phyloP scores from a whole-genome alignment of 1,140 invertebrate species.

The Telenomus remus region DNA sequence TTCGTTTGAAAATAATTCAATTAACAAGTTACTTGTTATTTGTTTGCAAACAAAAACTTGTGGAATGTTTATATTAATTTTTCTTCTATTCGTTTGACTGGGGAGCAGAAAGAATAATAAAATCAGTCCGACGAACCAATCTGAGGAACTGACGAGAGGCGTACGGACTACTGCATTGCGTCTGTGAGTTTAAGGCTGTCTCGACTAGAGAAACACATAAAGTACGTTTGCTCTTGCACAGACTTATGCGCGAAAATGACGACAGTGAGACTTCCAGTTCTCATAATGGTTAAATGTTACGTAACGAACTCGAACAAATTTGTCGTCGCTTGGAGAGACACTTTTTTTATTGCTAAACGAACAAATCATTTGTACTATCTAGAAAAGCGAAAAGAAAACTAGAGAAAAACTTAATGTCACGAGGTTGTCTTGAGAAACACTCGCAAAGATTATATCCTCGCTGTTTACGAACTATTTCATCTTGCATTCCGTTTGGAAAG shows the following conservation, averaged over 20 bases:
- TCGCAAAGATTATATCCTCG: constrained; percentile 1
- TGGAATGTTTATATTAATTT: no score
- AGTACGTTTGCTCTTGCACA: constrained; percentile 43
- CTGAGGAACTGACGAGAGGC: constrained; percentile 15
- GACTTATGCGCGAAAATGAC: constrained; percentile 36
- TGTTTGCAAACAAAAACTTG: no score
- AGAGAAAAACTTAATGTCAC: constrained; percentile 12
- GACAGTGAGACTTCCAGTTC: constrained; percentile 13
- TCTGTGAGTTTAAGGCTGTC: constrained; percentile 43
- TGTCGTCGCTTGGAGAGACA: background rate
- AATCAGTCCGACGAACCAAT: constrained; percentile 26
- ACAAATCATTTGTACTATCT: constrained; percentile 1
- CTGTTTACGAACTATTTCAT: background rate
- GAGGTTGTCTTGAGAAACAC: constrained; percentile 6
- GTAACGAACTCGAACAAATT: constrained; percentile 16
- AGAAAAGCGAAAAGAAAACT: background rate
- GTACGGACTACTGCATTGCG: constrained; percentile 46
- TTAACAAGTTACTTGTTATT: no score
- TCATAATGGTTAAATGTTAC: constrained; percentile 7
- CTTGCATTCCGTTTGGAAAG: constrained; percentile 4
- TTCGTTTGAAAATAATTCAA: no score
- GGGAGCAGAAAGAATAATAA: background rate
- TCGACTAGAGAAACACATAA: constrained; percentile 43
- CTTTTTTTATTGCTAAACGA: constrained; percentile 6
- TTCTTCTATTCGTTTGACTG: background rate